Base-by-base conservation (phyloP, 2,113 vertebrate species). In the Oncorhynchus keta region DNA sequence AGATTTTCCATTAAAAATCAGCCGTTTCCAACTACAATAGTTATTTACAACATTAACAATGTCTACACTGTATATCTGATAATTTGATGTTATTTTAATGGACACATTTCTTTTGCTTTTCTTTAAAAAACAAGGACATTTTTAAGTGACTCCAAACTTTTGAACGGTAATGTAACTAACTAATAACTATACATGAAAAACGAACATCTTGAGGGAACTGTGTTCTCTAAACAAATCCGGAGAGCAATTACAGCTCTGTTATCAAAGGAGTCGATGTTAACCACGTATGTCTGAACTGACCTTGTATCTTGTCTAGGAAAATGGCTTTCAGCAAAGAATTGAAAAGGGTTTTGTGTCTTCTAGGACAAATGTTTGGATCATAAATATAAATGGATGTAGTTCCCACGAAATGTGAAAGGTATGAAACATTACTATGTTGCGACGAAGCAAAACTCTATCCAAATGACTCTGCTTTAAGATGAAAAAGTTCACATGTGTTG, bases 381-480 rank as follows among this genome's bases (percentile, higher is more conserved):
- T 76, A 86, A 72, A 45, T 48, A 45, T 73, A 59, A 24, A 67
- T 70, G 76, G 73, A 22, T 9, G 39, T 45, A 49, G 64, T 76
- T 81, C 49, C 9, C 39, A 70, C 5, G 35, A 13, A 74, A 72
- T 49, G 77, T 59, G 70, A 84, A 78, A 20, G 67, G 73, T 70
- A 71, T 78, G 18, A n/a, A 45, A 45, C 39, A 45, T 45, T 45
- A 45, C 32, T 74, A 67, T 79, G 28, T 68, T 76, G 76, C 85
- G 84, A 86, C 74, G 9, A 67, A 45, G 65, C 74, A 1, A 76
- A 81, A 24, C 77, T 14, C n/a, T 69, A 61, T 61, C 22, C 76
- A 74, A 75, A 74, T 82, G 73, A 83, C 80, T 77, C 80, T 66
- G 73, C 72, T 75, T 78, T 85, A 76, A 79, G 62, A 81, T 84